Base-by-base conservation (phyloP, 2,113 vertebrate genomes). In the Neolamprologus devosi region DNA sequence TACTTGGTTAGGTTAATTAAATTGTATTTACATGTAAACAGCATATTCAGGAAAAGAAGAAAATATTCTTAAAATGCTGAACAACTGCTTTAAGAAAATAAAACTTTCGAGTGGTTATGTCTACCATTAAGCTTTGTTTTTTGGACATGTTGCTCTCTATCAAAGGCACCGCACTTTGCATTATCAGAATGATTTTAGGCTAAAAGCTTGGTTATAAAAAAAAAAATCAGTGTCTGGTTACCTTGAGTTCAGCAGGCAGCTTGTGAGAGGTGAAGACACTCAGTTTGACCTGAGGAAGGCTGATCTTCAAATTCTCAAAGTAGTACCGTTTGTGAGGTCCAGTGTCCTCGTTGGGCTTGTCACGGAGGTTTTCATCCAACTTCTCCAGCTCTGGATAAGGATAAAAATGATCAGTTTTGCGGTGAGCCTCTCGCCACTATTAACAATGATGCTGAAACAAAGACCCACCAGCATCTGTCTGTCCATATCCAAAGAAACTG, bases 221-320 rank as follows among this genome's bases (percentile, higher is more conserved):
- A 73, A 73, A 47, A 28, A 3, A 17, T 49, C 4, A 3, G 3
- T 30, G 11, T 28, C 10, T 8, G 3, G 8, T 81, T 82, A 99
- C 99, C 99, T 99, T 98, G 7, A 99, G 98, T 63, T 99, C 99
- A 81, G 97, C 87, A 1, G 99, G 98, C 2, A 99, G 96, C 88
- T 99, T 99, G 95, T 95, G 97, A 49, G 98, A 98, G n/a, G 98
- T 99, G 92, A 99, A 97, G 85, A 99, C 98, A 2, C 99, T 99
- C 89, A 99, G 90, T 89, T 98, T 99, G 91, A 99, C 97, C 92
- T 99, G 98, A 5, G 98, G 99, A 3, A 99, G 89, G n/a, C 97
- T 98, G 85, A 99, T 99, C 94, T 99, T 99, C 87, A 99, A 96
- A 87, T 99, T 99, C 94, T 99, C 99, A 94, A 99, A 99, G 92